Evolutionary conservation across 2,113 vertebrate species (phyloP).

Genomic region (Rhagologus leucostigma): DNA sequence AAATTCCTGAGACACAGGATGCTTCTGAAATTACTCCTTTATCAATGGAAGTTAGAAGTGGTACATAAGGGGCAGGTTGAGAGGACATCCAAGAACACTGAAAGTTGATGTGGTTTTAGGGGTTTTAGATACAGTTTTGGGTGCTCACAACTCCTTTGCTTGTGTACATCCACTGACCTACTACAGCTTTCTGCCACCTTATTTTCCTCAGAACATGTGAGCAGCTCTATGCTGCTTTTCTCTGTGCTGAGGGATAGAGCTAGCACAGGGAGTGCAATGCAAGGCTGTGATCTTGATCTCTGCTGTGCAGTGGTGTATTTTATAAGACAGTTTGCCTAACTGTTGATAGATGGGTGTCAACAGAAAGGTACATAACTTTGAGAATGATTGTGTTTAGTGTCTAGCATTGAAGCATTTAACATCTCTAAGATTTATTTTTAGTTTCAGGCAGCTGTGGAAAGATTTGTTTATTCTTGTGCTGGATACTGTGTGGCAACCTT

Average conservation of each 20-base stretch:
- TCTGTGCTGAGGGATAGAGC: neutral
- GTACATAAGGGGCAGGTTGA: neutral
- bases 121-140: neutral
- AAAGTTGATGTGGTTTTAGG: neutral
- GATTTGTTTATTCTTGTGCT: slow-evolving; percentile 93
- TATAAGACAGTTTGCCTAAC: neutral
- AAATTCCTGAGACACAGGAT: neutral
- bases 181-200: neutral
- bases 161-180: neutral
- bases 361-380: neutral
- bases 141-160: neutral
- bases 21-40: neutral
- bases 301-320: neutral
- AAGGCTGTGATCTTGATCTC: neutral
- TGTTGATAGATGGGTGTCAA: neutral
- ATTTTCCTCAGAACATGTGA: neutral
- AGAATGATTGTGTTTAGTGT: neutral
- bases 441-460: slow-evolving; percentile 94
- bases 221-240: neutral
- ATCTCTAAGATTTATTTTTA: slow-evolving; percentile 42
- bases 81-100: neutral
- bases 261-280: neutral
- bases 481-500: slow-evolving; percentile 98
- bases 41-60: neutral
- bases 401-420: neutral